Evolutionary conservation across 2,113 vertebrate genomes (phyloP), one percentile per base, ranked within the genome.

Genomic region (Petaurus breviceps): DNA sequence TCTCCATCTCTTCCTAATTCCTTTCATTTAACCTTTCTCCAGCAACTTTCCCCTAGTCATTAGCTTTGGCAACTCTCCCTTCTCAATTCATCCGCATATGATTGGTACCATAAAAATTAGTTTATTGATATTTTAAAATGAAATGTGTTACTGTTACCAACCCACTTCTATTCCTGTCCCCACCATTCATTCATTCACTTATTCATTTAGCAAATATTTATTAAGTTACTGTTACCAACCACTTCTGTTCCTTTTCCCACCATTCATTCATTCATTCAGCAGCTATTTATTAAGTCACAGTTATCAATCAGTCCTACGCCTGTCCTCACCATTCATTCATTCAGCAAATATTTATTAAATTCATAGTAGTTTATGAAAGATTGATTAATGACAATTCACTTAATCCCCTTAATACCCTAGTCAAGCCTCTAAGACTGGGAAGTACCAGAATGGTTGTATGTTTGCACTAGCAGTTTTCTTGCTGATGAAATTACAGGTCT

Each of bases 31-130:
- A 91, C 51, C 43, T 91, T 50, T 89, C 24, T 94, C 54, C 14
- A 28, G 0, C 53, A 31, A 91, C 8, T 57, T 91, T 89, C 47
- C 46, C 92, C 25, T n/a, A 68, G 14, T 10, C 12, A 37, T 68
- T 49, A 92, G 84, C 47, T 49, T 92, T 24, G 51, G n/a, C 50
- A 52, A 92, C 91, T 25, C 68, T 91, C 31, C 94, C 94, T 96
- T 94, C 93, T 92, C 11, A 57, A 9, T 37, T 23, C 37, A 28
- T 50, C 10, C 3, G 25, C 51, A 31, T 89, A 46, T 43, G 3
- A 94, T 68, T n/a, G 31, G 57, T 61, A 28, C 31, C 57, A 61
- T 61, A 61, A 61, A 61, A 61, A 61, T 61, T 55, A 31, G 28
- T 31, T 57, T 28, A 37, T 61, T 61, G 57, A 77, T 91, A 28